These are phyloP conservation scores for Catagonus wagneri DNA, from an alignment of 2,113 vertebrate genomes.

Conservation along the genomic window DNA sequence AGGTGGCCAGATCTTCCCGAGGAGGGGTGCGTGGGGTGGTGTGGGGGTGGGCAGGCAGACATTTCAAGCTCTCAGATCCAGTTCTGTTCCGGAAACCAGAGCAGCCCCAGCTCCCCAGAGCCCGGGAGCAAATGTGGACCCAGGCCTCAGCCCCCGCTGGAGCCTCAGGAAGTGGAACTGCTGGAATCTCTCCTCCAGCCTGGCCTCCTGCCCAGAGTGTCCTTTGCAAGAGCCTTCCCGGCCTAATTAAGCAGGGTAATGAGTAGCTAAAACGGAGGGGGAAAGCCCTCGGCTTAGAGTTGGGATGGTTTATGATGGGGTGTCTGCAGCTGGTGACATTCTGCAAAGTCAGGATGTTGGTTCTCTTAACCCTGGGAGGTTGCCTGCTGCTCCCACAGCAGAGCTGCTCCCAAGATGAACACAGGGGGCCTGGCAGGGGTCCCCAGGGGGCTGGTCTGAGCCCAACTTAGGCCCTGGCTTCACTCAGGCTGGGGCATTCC, in stretches of 20 bases:
- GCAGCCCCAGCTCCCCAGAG: constrained; percentile 66
- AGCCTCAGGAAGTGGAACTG: constrained; percentile 71
- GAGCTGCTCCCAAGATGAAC: not conserved
- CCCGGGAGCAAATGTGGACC: constrained; percentile 13
- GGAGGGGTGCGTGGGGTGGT: not conserved
- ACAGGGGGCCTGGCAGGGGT: not conserved
- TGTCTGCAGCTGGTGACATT: constrained; percentile 72
- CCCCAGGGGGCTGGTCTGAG: not conserved
- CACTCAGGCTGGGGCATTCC: constrained; percentile 24
- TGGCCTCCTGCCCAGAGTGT: constrained; percentile 64
- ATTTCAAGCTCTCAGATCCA: constrained; percentile 44
- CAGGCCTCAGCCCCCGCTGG: not conserved
- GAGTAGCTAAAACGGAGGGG: constrained; percentile 73
- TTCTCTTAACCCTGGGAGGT: constrained; percentile 59
- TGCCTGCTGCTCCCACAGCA: constrained; percentile 26
- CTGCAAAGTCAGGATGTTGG: constrained; percentile 59
- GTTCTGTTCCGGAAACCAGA: constrained; percentile 63
- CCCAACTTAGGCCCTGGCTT: constrained; percentile 17
- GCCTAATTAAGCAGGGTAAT: constrained; percentile 83
- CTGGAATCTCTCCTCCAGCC: constrained; percentile 49
- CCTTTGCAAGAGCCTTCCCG: constrained; percentile 67
- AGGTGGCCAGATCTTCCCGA: not conserved
- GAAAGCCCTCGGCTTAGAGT: constrained; percentile 68
- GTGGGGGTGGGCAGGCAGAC: not conserved
- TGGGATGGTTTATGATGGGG: constrained; percentile 71